These are phyloP conservation scores for Scytalopus superciliaris DNA, from an alignment of 2,113 vertebrate genomes.

Conservation along the genomic window DNA sequence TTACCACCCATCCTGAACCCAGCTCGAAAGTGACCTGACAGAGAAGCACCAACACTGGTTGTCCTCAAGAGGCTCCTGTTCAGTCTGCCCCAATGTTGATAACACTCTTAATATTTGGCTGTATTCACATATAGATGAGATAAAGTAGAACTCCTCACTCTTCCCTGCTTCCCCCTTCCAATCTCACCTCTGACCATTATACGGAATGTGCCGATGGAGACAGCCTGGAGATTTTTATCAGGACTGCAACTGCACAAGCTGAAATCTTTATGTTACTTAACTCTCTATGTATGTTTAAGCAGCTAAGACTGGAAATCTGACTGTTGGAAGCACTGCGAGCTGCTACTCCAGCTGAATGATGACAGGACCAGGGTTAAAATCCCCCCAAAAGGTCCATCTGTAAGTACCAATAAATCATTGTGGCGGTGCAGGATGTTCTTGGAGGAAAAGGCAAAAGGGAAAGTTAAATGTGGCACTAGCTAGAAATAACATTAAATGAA, in stretches of 20 bases:
- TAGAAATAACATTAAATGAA: neutral
- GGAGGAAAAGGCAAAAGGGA: neutral
- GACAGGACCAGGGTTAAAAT: neutral
- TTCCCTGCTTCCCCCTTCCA: neutral
- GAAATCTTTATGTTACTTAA: neutral
- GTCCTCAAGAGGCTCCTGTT: neutral
- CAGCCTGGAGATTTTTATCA: neutral
- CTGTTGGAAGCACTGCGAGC: neutral
- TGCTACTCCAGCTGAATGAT: neutral
- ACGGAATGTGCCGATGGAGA: neutral
- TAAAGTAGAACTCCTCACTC: neutral
- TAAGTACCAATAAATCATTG: neutral
- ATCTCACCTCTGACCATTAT: neutral
- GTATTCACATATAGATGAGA: accelerated
- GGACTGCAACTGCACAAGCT: neutral
- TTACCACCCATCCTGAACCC: neutral
- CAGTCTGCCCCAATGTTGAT: neutral
- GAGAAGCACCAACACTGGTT: neutral
- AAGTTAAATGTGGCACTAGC: neutral
- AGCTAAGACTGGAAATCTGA: neutral
- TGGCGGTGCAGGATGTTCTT: neutral
- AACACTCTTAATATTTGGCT: neutral
- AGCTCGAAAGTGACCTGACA: neutral
- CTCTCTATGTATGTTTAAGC: neutral
- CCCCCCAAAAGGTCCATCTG: neutral